phyloP scores from a whole-genome alignment of 2,113 vertebrate genomes.

The Bubalus kerabau region DNA sequence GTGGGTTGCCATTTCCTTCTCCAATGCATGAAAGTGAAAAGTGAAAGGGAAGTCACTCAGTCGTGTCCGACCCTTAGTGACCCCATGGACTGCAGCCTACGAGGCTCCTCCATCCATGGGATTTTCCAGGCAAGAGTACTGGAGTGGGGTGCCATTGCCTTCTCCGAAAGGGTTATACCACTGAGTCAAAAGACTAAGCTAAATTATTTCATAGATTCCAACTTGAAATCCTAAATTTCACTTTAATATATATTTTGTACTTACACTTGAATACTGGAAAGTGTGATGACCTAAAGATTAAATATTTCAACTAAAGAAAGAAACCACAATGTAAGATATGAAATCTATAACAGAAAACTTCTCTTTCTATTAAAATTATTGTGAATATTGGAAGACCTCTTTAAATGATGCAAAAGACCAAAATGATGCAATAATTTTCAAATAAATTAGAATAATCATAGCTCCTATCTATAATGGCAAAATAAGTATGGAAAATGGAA shows the following conservation, averaged over 20 bases:
- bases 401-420: not conserved
- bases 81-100: no score
- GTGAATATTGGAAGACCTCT: not conserved
- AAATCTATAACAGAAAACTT: not conserved
- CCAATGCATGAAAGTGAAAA: no score
- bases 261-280: not conserved
- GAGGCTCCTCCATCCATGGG: no score
- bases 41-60: no score
- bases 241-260: not conserved
- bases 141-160: no score
- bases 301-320: not conserved
- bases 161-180: not conserved
- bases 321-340: not conserved
- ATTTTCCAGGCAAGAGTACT: no score
- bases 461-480: not conserved
- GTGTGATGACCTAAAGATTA: not conserved
- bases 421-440: not conserved
- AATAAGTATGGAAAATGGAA: not conserved
- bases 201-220: constrained; percentile 23
- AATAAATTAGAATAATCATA: not conserved
- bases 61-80: no score
- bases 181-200: not conserved
- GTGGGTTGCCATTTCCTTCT: no score
- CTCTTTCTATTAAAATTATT: constrained; percentile 7
- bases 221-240: constrained; percentile 6